Conservation (phyloP, 2,113 vertebrate species). For the Pimephales promelas region DNA sequence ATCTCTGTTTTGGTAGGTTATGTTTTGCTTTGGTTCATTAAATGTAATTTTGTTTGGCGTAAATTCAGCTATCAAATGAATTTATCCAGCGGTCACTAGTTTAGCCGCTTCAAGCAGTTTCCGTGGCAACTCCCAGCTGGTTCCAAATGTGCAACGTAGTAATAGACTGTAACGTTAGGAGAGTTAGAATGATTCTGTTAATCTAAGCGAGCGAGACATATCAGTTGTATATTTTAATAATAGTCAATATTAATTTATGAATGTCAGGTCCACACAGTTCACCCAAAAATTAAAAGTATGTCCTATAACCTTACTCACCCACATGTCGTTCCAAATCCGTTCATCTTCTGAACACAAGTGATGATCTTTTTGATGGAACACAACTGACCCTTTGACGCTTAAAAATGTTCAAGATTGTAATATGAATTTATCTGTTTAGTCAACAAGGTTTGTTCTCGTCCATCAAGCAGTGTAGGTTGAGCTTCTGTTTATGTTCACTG, state of each 20-base stretch:
- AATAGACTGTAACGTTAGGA: too few species aligned
- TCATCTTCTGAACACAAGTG: too few species aligned
- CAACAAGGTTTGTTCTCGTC: too few species aligned
- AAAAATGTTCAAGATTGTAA: too few species aligned
- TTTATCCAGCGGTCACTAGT: background rate
- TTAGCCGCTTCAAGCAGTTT: background rate
- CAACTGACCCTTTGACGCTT: too few species aligned
- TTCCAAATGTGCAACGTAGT: background rate
- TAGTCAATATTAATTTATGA: background rate
- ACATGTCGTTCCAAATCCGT: too few species aligned
- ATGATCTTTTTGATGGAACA: too few species aligned
- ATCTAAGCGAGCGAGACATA: background rate
- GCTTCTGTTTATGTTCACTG: too few species aligned
- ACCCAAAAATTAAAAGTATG: too few species aligned
- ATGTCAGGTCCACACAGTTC: background rate
- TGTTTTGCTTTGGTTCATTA: background rate
- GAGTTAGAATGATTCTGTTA: background rate
- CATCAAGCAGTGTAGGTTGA: too few species aligned
- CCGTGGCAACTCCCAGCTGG: background rate
- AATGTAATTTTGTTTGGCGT: background rate
- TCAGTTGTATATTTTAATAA: background rate
- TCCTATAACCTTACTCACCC: too few species aligned
- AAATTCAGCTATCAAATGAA: background rate
- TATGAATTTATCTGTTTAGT: too few species aligned
- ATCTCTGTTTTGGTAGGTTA: background rate